Evolutionary conservation across 2,113 vertebrate genomes (phyloP), one percentile per base, ranked within the genome.

Genomic region (Corydoras sp.): DNA sequence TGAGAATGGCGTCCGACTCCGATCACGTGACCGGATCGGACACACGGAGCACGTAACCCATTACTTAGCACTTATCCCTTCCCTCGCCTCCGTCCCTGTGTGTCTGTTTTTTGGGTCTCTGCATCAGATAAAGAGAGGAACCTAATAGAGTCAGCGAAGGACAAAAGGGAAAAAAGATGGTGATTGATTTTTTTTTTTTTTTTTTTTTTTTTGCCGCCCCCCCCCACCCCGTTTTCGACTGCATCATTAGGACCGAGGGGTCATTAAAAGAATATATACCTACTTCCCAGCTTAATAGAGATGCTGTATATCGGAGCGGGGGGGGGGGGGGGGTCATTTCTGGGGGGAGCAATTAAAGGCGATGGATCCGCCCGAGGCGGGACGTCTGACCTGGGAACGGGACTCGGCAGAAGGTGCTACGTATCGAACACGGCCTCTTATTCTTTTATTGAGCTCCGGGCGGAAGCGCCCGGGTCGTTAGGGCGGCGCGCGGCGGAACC

Each of bases 191-290:
- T 69, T 61, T 74, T n/a, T n/a, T n/a, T n/a, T n/a, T n/a, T n/a
- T n/a, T n/a, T n/a, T n/a, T n/a, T n/a, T n/a, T n/a, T n/a, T n/a
- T n/a, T n/a, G n/a, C n/a, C 71, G n/a, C 0, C 1, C 14, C 51
- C 30, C 48, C 63, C 53, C 18, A 50, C 74, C 35, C 50, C 70
- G 62, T 78, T 86, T 87, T 84, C 81, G 82, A 32, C 77, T 76
- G 73, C 85, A 80, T 85, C 77, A 56, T 84, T 79, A 87, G 80
- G 82, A 84, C 69, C 72, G 63, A 80, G 80, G 71, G 83, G 89
- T 86, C 89, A 89, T 90, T 87, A 89, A 84, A 84, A 85, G 85
- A 86, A 90, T 89, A 90, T 90, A 89, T 90, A 87, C 88, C 85
- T 86, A 88, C 86, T 88, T 87, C 86, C 86, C 76, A 80, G 84